Conservation (phyloP, 2,113 vertebrate species). For the Peromyscus leucopus region DNA sequence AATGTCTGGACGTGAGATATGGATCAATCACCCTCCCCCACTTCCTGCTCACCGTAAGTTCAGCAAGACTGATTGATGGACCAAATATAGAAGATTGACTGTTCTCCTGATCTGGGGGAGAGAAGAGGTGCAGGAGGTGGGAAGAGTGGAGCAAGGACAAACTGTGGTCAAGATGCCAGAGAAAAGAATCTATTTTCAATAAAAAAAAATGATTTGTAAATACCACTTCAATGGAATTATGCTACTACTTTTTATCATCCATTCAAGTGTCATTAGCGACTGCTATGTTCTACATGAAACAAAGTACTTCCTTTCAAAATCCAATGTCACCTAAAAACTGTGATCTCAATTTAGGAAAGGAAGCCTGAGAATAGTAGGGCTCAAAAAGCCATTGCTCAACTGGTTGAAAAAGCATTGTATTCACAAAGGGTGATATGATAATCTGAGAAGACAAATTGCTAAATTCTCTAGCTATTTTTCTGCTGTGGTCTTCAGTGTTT, state of each 20-base stretch:
- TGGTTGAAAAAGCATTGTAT: not conserved
- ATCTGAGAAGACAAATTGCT: not conserved
- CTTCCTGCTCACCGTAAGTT: not conserved
- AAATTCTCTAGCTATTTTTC: not conserved
- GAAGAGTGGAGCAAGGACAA: no score
- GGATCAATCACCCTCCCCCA: not conserved
- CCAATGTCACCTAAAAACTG: accelerated
- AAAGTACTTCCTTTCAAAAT: not conserved
- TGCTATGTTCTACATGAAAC: not conserved
- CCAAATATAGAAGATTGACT: not conserved
- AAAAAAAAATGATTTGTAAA: not conserved
- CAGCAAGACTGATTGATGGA: no score
- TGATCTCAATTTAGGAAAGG: not conserved
- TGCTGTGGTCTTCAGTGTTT: not conserved
- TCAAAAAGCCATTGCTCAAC: not conserved
- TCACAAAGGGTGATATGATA: not conserved
- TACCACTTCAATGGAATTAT: not conserved
- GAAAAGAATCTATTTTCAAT: not conserved
- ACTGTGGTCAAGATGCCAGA: no score
- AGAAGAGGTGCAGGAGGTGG: not conserved
- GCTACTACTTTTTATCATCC: not conserved
- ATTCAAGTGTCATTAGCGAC: not conserved
- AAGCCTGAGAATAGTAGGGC: not conserved
- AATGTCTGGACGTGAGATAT: not conserved
- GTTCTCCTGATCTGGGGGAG: not conserved